These are phyloP conservation scores for Gerris buenoi DNA, from an alignment of 1,140 invertebrate species.

Conservation along the genomic window DNA sequence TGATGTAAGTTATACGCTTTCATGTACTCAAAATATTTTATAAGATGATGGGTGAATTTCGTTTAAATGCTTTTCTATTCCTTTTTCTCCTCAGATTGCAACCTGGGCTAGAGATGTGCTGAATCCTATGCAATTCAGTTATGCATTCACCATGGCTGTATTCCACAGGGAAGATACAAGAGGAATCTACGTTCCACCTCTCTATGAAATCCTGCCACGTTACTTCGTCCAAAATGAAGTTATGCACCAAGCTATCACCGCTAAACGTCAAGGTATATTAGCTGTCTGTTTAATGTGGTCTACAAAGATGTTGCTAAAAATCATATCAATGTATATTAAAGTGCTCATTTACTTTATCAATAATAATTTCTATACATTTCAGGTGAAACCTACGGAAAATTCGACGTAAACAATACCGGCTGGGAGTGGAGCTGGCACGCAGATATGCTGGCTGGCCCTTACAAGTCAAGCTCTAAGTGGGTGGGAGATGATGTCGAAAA, in stretches of 20 bases:
- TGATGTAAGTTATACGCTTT: constrained; percentile 10
- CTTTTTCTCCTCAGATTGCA: constrained; percentile 38
- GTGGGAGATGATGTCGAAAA: constrained; percentile 35
- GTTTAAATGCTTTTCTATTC: neutral
- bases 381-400: constrained; percentile 18
- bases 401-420: constrained; percentile 17
- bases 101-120: constrained; percentile 43
- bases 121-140: constrained; percentile 46
- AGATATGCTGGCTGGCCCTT: constrained; percentile 9
- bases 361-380: neutral
- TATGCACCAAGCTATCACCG: constrained; percentile 39
- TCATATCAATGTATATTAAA: no score
- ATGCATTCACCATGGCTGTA: constrained; percentile 41
- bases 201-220: constrained; percentile 49
- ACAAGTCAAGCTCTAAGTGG: neutral
- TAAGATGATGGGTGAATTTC: neutral
- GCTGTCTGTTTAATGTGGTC: no score
- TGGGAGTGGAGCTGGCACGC: constrained; percentile 27
- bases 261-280: constrained; percentile 16
- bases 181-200: constrained; percentile 41
- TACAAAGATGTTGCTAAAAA: constrained; percentile 16
- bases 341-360: no score
- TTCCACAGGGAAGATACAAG: constrained; percentile 43
- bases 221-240: constrained; percentile 42
- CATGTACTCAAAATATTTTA: neutral